phyloP scores from a whole-genome alignment of 2,113 vertebrate species.

The Urocitellus parryii region DNA sequence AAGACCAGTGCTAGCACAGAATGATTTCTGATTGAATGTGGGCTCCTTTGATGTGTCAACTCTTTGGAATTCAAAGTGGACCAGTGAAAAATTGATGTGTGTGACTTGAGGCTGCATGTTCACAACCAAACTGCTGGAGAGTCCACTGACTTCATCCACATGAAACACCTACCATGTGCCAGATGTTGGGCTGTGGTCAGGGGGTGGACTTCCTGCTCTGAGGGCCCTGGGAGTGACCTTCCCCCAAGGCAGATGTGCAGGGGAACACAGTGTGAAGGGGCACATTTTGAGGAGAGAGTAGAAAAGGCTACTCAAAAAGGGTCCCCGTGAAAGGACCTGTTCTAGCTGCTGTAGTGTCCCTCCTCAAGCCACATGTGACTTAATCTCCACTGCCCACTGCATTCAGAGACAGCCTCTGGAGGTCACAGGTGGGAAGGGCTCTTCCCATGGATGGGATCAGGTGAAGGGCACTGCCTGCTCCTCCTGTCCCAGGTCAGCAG shows the following conservation, averaged over 20 bases:
- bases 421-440: too few species aligned
- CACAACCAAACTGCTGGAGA: background rate
- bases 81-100: background rate
- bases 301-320: rapidly evolving
- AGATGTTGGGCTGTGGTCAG: too few species aligned
- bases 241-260: rapidly evolving
- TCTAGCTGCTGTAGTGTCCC: background rate
- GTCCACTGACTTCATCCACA: background rate
- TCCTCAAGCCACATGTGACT: background rate
- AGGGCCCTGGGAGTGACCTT: background rate
- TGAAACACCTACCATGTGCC: background rate
- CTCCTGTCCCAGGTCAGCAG: background rate
- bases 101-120: background rate
- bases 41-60: background rate
- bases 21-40: background rate
- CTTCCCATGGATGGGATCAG: background rate
- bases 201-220: too few species aligned
- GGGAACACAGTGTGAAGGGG: too few species aligned
- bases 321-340: background rate
- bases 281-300: background rate
- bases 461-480: background rate
- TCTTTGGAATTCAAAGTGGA: background rate
- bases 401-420: background rate
- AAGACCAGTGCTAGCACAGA: background rate
- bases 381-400: background rate